These are phyloP conservation scores for Atrina japonica DNA, from an alignment of 2,888 invertebrate species.

Conservation along the genomic window DNA sequence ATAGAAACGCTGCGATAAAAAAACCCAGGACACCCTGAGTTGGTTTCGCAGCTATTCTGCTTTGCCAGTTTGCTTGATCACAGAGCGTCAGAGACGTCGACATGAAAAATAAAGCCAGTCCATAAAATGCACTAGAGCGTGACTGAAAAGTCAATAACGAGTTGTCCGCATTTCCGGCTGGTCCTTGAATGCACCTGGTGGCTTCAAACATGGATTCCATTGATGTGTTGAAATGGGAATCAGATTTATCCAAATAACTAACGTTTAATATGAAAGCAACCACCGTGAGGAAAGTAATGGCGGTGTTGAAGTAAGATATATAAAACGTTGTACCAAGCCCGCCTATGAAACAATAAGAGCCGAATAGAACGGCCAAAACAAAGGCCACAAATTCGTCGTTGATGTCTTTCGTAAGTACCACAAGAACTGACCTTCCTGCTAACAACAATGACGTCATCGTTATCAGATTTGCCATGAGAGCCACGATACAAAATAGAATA, in stretches of 20 bases:
- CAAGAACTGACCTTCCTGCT: constrained; percentile 61
- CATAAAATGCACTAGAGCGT: constrained; percentile 62
- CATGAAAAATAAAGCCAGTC: constrained; percentile 54
- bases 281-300: constrained; percentile 64
- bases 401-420: constrained; percentile 60
- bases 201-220: constrained; percentile 57
- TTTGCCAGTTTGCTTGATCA: constrained; percentile 78
- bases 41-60: constrained; percentile 75
- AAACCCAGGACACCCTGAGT: constrained; percentile 73
- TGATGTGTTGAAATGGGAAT: constrained; percentile 39
- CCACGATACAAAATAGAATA: constrained; percentile 66
- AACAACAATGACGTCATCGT: constrained; percentile 64
- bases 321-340: constrained; percentile 75
- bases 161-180: constrained; percentile 55
- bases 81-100: constrained; percentile 54
- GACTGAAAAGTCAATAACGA: constrained; percentile 68
- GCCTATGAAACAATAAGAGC: constrained; percentile 68
- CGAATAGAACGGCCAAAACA: constrained; percentile 68
- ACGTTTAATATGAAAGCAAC: constrained; percentile 58
- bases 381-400: constrained; percentile 69
- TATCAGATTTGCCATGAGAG: constrained; percentile 67
- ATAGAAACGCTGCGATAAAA: constrained; percentile 71
- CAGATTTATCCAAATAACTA: constrained; percentile 47
- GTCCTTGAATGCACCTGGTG: constrained; percentile 55
- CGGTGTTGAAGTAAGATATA: constrained; percentile 73